phyloP scores from a whole-genome alignment of 2,113 vertebrate species.

The Empidonax alnorum region DNA sequence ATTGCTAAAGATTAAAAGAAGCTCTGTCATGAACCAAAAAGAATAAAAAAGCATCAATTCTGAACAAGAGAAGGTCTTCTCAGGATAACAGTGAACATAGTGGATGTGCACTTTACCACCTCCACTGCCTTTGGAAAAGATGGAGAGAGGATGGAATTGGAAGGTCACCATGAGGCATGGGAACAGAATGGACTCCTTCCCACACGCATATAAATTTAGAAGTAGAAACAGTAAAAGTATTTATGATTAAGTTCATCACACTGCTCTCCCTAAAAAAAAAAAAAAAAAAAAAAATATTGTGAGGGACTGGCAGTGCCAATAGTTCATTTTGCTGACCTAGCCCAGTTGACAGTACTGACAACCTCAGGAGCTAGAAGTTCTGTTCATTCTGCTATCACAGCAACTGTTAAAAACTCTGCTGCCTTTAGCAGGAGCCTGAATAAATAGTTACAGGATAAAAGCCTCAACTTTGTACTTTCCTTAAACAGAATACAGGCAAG shows the following conservation, averaged over 20 bases:
- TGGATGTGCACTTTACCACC: not conserved
- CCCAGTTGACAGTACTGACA: not conserved
- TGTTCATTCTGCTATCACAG: not conserved
- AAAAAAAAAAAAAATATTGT: not conserved
- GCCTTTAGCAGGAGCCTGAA: not conserved
- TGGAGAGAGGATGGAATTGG: not conserved
- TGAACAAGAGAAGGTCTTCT: not conserved
- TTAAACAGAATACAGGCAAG: not conserved
- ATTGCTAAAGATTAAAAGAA: not conserved
- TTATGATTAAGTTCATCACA: not conserved
- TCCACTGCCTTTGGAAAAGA: not conserved
- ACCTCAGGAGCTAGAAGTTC: not conserved
- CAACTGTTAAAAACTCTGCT: not conserved
- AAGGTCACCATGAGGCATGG: not conserved
- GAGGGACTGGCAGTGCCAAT: not conserved
- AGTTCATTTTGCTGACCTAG: not conserved
- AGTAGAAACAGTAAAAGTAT: not conserved
- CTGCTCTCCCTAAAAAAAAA: not conserved
- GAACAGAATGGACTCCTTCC: not conserved
- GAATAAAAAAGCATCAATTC: not conserved
- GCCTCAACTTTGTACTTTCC: not conserved
- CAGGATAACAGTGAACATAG: not conserved
- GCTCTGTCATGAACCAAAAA: not conserved
- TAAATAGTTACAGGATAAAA: not conserved
- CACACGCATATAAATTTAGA: not conserved